phyloP scores from a whole-genome alignment of 1,140 invertebrate genomes.

The Linepithema humile region DNA sequence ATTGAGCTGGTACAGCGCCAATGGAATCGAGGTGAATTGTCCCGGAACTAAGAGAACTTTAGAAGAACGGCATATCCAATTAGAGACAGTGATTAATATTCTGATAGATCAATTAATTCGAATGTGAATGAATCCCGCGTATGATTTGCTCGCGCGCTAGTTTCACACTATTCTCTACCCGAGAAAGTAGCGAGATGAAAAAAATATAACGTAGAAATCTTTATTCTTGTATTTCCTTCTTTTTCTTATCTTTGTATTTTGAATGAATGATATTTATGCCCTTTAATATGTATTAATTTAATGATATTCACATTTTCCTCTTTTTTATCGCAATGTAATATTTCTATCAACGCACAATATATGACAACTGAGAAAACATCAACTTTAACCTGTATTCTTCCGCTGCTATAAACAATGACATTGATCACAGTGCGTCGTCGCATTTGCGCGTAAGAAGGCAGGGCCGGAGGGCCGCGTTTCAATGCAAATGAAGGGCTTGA shows the following conservation, averaged over 20 bases:
- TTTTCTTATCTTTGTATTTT: not conserved
- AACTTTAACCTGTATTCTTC: not conserved
- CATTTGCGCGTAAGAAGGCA: not conserved
- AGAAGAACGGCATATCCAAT: not conserved
- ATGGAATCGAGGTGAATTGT: not conserved
- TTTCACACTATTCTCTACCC: not conserved
- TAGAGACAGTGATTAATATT: not conserved
- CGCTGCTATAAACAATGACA: not conserved
- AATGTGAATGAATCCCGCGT: not conserved
- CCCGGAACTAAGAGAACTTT: not conserved
- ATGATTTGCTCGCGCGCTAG: not conserved
- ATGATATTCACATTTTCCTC: too few relatives aligned
- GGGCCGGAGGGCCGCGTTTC: slow-evolving; percentile 73
- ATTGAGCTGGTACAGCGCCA: not conserved
- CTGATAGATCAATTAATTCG: slow-evolving; percentile 9
- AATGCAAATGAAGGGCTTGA: slow-evolving; percentile 83
- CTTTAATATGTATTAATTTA: too few relatives aligned
- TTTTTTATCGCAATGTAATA: not conserved
- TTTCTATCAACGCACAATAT: not conserved
- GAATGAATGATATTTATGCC: not conserved
- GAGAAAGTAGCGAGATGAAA: not conserved
- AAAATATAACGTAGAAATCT: not conserved
- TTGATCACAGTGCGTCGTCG: slow-evolving; percentile 20
- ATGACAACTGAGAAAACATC: not conserved
- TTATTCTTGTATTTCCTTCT: not conserved